Conservation (phyloP, 2,113 vertebrate species). For the Tichodroma muraria region DNA sequence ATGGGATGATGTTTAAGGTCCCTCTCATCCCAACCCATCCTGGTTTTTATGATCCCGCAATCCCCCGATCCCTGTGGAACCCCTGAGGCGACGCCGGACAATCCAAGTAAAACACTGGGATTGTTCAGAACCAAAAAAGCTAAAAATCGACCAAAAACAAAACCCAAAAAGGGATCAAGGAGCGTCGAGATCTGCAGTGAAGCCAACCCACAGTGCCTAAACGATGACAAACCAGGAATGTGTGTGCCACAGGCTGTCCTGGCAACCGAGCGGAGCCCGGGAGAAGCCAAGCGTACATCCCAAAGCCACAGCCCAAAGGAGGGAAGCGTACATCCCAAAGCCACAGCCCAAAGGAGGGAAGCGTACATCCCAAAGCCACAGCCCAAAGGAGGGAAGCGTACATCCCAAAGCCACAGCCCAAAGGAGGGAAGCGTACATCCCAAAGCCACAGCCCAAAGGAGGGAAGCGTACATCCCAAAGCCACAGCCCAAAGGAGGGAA, state of each 20-base stretch:
- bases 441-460: neutral
- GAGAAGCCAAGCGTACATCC: neutral
- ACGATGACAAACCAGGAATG: neutral
- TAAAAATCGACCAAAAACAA: neutral
- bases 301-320: neutral
- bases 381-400: neutral
- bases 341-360: neutral
- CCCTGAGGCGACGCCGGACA: accelerated
- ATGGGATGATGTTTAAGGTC: neutral
- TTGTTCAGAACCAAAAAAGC: neutral
- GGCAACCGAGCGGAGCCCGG: neutral
- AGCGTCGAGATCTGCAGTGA: neutral
- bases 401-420: neutral
- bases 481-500: neutral
- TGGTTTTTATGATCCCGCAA: neutral
- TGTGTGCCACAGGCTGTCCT: neutral
- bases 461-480: neutral
- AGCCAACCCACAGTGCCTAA: neutral
- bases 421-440: neutral
- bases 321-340: too few relatives aligned
- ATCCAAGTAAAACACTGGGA: neutral
- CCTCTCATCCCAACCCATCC: neutral
- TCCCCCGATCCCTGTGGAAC: neutral
- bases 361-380: neutral
- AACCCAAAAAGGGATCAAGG: neutral